These are phyloP conservation scores for Bombus waltoni DNA, from an alignment of 1,140 invertebrate species.

Conservation along the genomic window DNA sequence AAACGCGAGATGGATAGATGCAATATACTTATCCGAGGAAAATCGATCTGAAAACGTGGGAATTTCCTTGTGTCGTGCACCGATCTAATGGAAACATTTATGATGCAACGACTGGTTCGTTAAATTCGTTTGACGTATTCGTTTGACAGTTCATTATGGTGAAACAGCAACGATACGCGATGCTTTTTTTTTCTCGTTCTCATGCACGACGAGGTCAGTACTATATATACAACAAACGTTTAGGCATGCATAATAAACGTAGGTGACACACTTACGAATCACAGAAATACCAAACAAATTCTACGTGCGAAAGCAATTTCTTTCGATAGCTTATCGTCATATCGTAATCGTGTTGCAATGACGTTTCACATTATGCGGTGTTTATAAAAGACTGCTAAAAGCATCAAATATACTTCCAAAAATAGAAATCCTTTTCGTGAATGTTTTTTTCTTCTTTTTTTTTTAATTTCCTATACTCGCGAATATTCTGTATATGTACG, in stretches of 20 bases:
- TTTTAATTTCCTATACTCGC: neutral
- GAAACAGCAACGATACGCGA: neutral
- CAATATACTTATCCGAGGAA: neutral
- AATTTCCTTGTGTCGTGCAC: neutral
- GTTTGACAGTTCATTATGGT: neutral
- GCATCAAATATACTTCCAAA: neutral
- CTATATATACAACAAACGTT: neutral
- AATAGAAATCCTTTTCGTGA: neutral
- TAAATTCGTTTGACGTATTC: neutral
- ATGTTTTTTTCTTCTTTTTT: neutral
- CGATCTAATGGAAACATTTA: neutral
- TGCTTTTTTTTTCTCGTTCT: neutral
- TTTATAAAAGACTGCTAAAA: too few relatives aligned
- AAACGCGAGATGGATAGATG: neutral
- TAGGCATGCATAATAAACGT: constrained; percentile 4
- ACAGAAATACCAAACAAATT: neutral
- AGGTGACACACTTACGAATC: constrained; percentile 2
- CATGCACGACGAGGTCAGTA: neutral
- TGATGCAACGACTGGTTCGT: neutral
- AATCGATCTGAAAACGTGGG: neutral
- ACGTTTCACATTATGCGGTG: neutral
- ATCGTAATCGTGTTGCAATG: constrained; percentile 10
- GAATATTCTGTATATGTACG: neutral
- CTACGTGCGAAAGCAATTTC: constrained; percentile 28
- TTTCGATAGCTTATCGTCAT: neutral